Conservation (phyloP, 2,888 invertebrate species). For the Tetropium fuscum region DNA sequence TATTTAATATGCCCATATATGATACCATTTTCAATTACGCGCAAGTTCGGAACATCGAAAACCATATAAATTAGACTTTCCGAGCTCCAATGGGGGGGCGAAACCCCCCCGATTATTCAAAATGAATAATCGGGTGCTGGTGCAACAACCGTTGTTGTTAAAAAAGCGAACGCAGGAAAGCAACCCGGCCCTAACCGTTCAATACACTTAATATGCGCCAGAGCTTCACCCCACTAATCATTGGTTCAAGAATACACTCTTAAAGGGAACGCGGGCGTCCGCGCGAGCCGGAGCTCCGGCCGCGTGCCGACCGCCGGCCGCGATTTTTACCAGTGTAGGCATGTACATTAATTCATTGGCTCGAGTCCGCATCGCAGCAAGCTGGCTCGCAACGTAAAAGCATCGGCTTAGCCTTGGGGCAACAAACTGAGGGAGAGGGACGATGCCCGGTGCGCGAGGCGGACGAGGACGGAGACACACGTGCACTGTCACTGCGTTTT, state of each 20-base stretch:
- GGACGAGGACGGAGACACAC: not conserved
- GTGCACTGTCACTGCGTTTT: constrained; percentile 1
- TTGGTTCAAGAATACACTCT: constrained; percentile 52
- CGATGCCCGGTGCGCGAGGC: no score
- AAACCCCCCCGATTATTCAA: no score
- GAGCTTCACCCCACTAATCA: constrained; percentile 55
- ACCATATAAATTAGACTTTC: no score
- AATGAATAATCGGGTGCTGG: no score
- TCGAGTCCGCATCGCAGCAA: constrained; percentile 54
- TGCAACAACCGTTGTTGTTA: constrained; percentile 4
- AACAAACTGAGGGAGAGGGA: constrained; percentile 39
- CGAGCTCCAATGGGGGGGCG: no score
- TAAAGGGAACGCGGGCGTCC: constrained; percentile 32
- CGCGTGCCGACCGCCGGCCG: not conserved
- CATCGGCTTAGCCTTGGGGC: constrained; percentile 51
- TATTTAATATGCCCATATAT: no score
- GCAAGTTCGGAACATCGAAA: no score
- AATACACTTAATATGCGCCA: constrained; percentile 47
- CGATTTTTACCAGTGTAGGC: constrained; percentile 51
- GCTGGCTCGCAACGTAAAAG: constrained; percentile 55
- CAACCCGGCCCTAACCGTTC: constrained; percentile 41
- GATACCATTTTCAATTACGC: no score
- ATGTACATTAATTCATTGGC: constrained; percentile 58
- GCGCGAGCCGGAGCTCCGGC: not conserved
- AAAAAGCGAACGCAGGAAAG: constrained; percentile 4